Percentiles rank a stretch among this genome's conserved stretches.
Evolutionary conservation across 2,797 vertebrate genomes (phyloP).

Genomic region (Schizopygopsis pylzovi): DNA sequence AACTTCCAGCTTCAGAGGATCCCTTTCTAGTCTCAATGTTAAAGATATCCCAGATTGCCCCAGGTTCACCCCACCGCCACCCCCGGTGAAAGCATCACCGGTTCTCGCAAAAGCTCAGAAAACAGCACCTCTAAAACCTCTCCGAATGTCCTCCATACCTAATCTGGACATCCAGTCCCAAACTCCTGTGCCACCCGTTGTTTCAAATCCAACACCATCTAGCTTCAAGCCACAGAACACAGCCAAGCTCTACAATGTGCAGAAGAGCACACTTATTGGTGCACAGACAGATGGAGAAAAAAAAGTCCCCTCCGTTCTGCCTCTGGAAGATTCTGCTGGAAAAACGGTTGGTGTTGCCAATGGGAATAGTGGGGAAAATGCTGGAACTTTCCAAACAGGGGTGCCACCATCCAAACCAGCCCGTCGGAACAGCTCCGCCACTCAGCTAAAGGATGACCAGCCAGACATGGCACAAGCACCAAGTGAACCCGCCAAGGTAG

Average conservation of each 20-base stretch:
- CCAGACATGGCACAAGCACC: constrained; percentile 53
- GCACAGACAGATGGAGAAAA: constrained; percentile 57
- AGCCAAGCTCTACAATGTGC: constrained; percentile 72
- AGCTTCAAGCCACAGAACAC: constrained; percentile 78
- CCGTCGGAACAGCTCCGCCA: constrained; percentile 59
- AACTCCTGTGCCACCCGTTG: constrained; percentile 63
- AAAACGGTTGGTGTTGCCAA: constrained; percentile 59
- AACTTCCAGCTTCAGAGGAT: constrained; percentile 56
- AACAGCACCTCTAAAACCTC: constrained; percentile 75
- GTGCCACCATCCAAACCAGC: constrained; percentile 65
- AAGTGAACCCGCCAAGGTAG: constrained; percentile 40
- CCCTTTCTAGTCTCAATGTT: constrained; percentile 54
- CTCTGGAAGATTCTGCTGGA: constrained; percentile 71
- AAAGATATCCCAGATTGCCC: constrained; percentile 68
- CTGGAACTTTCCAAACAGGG: not conserved
- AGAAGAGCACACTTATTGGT: constrained; percentile 61
- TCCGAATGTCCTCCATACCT: constrained; percentile 73
- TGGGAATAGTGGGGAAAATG: constrained; percentile 52
- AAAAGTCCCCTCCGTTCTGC: constrained; percentile 69
- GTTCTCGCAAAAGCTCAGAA: constrained; percentile 65
- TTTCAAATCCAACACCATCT: constrained; percentile 65
- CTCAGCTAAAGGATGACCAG: constrained; percentile 56
- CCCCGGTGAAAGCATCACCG: constrained; percentile 65
- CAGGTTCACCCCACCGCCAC: constrained; percentile 72
- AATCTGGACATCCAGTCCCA: constrained; percentile 65